Base-by-base conservation (phyloP, 2,797 vertebrate species). In the Florisuga fusca region DNA sequence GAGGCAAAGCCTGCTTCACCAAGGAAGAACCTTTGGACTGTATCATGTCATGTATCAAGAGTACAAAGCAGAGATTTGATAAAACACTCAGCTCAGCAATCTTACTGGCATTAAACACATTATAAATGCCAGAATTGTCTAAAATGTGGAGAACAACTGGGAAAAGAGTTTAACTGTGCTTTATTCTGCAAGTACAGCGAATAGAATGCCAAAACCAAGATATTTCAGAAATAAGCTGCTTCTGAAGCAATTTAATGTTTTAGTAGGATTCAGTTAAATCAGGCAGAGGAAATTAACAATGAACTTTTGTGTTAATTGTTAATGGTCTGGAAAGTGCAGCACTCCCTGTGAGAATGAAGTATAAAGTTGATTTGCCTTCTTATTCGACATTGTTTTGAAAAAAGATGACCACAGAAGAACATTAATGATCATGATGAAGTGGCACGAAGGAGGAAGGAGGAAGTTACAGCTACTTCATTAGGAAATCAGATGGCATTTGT, bases 211-310 rank as follows among this genome's bases (percentile, higher is more conserved):
- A 87, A 90, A 93, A 55, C 0, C 36, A 87, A 71, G 53, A 27
- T 67, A 59, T 71, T 91, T 89, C 71, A 69, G 51, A 82, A 90
- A 94, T 46, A 72, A 92, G 34, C 63, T 79, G 48, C 67, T 89
- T 87, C 67, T 83, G 59, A 76, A 77, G 81, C 4, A 84, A 84
- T 57, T 86, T 90, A 59, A 89, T 80, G 33, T 71, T 96, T 93
- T 80, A 89, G 75, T 62, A 69, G 67, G 41, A 82, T 95, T 91
- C 81, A 87, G 91, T 83, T 96, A 94, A 95, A 93, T 87, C 84
- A 87, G 57, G 61, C 81, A 89, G 59, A 90, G 25, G 68, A 89
- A 92, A 96, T 93, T 92, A 89, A 87, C 59, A 87, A 76, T 46
- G 45, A 67, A 89, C 31, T 89, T 87, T 64, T 46, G 25, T 67